Percentiles rank a stretch among this genome's conserved stretches.
phyloP scores from a whole-genome alignment of 2,113 vertebrate species.

The Carassius auratus region DNA sequence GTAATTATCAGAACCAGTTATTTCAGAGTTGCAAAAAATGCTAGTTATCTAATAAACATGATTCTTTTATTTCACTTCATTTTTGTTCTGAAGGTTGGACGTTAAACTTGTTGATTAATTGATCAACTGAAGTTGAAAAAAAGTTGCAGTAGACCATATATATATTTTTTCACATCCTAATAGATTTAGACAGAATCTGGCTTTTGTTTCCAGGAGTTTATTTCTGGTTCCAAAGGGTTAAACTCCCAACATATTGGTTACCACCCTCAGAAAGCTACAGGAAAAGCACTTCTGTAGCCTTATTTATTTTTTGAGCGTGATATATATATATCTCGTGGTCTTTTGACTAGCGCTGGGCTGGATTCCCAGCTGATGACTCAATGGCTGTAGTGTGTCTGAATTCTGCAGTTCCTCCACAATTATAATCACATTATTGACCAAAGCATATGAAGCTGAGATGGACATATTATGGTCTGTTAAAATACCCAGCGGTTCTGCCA shows the following conservation, averaged over 20 bases:
- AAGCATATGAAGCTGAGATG: not conserved
- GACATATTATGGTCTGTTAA: not conserved
- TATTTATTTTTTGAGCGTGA: not conserved
- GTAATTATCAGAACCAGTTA: no score
- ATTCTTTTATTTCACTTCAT: no score
- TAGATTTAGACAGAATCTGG: not conserved
- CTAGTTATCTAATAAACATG: no score
- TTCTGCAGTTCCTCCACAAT: not conserved
- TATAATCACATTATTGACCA: not conserved
- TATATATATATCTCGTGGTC: not conserved
- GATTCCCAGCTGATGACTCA: not conserved
- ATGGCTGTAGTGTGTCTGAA: not conserved
- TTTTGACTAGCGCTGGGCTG: not conserved
- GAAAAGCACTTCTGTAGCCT: not conserved
- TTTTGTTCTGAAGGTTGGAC: no score
- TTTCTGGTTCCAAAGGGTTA: not conserved
- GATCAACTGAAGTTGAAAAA: not conserved
- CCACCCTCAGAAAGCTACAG: not conserved
- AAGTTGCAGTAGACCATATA: not conserved
- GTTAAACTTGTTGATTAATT: not conserved
- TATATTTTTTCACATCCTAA: not conserved
- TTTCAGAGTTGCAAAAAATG: no score
- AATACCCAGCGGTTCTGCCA: not conserved
- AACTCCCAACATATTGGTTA: not conserved
- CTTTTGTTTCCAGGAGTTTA: not conserved